These are phyloP conservation scores for Pterobdella sp. DNA, from an alignment of 2,888 invertebrate genomes.

Conservation along the genomic window DNA sequence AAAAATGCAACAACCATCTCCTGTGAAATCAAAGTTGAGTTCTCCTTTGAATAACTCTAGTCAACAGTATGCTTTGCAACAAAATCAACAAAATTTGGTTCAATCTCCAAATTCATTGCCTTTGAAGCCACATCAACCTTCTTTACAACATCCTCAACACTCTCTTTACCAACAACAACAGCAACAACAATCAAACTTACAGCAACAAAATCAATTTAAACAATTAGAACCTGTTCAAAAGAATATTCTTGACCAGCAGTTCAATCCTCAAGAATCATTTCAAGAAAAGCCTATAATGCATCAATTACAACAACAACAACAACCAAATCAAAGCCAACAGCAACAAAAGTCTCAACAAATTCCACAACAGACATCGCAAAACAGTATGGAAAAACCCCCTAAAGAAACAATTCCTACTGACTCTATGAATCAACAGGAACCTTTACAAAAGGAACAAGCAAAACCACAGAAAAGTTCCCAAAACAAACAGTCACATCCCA, in stretches of 20 bases:
- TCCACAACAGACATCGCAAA: slow-evolving; percentile 2
- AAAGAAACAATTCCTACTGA: neutral
- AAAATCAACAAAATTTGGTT: neutral
- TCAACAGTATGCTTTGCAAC: slow-evolving; percentile 13
- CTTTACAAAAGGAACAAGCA: neutral
- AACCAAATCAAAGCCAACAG: neutral
- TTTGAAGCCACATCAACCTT: neutral
- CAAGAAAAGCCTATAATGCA: neutral
- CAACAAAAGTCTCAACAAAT: too few species aligned
- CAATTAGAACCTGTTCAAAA: neutral
- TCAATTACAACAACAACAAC: neutral
- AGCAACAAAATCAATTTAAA: neutral
- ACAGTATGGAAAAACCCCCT: neutral
- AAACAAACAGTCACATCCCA: neutral
- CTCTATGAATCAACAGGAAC: neutral
- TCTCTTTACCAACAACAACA: slow-evolving; percentile 2
- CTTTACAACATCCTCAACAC: neutral
- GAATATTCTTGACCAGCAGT: neutral
- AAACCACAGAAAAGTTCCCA: neutral
- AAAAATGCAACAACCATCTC: neutral
- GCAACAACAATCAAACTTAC: neutral
- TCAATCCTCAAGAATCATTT: neutral
- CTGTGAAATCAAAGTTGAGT: neutral
- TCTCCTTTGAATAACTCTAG: neutral
- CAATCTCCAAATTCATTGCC: neutral